Conservation (phyloP, 2,797 vertebrate genomes). For the Eremophila alpestris region DNA sequence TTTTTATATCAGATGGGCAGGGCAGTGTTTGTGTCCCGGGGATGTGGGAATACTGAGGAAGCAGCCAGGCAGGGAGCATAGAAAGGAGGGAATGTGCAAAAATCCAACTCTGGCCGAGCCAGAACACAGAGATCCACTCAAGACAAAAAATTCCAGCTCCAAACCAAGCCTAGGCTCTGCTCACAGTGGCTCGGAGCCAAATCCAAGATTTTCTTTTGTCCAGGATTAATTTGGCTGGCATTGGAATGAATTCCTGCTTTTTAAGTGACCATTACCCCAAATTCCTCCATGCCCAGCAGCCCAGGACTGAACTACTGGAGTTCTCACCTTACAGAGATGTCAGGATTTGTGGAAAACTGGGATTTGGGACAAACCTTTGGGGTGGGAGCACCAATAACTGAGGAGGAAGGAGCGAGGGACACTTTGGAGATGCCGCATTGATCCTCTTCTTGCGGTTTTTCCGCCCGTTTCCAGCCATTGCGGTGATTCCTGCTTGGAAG, state of each 20-base stretch:
- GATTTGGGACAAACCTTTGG: background rate
- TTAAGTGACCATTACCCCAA: fast-evolving
- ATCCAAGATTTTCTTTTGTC: fast-evolving
- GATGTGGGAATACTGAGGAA: fast-evolving
- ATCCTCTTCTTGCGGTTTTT: background rate
- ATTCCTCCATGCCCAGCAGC: fast-evolving
- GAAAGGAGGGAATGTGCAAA: background rate
- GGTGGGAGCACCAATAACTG: background rate
- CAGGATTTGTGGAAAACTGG: background rate
- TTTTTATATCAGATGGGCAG: background rate
- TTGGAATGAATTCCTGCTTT: background rate
- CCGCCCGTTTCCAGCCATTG: fast-evolving
- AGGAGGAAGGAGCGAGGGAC: background rate
- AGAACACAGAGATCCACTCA: background rate
- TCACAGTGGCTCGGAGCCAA: fast-evolving
- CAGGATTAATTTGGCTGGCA: background rate
- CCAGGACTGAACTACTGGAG: background rate
- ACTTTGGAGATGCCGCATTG: fast-evolving
- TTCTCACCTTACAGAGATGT: background rate
- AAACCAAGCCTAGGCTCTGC: fast-evolving
- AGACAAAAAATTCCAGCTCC: background rate
- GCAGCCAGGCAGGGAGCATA: fast-evolving
- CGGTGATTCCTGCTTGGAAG: fast-evolving
- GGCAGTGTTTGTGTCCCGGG: background rate
- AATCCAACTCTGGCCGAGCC: background rate